Base-by-base conservation (phyloP, 2,888 invertebrate genomes). In the Pterostichus madidus region DNA sequence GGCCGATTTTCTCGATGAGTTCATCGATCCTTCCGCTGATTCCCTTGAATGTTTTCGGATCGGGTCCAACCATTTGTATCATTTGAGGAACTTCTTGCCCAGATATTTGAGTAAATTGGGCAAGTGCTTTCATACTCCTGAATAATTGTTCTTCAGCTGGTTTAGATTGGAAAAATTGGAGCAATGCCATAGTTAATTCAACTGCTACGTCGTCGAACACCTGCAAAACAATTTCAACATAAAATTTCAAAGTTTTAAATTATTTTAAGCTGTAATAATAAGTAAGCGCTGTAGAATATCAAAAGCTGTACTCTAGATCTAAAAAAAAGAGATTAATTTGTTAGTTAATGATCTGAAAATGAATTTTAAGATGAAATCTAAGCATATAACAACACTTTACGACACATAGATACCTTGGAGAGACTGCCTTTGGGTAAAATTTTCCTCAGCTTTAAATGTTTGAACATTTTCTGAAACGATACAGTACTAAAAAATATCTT, bases 141-240 rank as follows among this genome's bases (percentile, higher is more conserved):
- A 92, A 96, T 86, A 96, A 92, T 86, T 95, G 94, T 88, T 96
- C 96, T 91, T 97, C 97, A 44, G 90, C 90, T 35, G 96, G 96
- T 88, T 94, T 95, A 81, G 93, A 93, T 88, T 94, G 95, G 91
- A 97, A 94, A 91, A 94, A 97, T 91, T 98, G 97, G 85, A 98
- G 93, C 87, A 97, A 91, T 77, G 97, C 97, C 96, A 98, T 96
- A 64, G 96, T 94, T 88, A 98, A 91, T 91, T 98, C 98, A 83
- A 97, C 96, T 84, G 97, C 97, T 80, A 97, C 95, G 90, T 98
- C 98, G 90, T 98, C 98, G 90, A 98, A 98, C 83, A 97, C 97
- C 97, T 97, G 90, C 84, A 88, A 89, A 84, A 84, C 53, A 84
- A 81, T 64, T 35, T 15, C 10, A 64, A 79, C 4, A 10, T 32